phyloP scores from a whole-genome alignment of 2,797 vertebrate genomes.

The Liasis olivaceus region DNA sequence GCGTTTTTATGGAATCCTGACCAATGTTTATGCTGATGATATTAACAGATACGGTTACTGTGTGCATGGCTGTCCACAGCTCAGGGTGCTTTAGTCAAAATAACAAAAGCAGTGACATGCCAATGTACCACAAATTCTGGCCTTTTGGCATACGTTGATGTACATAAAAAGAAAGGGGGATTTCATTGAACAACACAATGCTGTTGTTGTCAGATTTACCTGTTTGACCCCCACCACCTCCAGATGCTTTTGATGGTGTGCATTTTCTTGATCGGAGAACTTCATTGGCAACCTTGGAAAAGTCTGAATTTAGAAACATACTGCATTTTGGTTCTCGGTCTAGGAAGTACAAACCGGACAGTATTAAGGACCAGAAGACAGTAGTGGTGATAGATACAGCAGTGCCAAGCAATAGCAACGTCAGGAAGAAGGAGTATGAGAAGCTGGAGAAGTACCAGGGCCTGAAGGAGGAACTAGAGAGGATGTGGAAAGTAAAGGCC shows the following conservation, averaged over 20 bases:
- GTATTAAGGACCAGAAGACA: no score
- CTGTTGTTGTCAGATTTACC: neutral
- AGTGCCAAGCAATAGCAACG: neutral
- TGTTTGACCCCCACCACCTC: neutral
- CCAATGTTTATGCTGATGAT: neutral
- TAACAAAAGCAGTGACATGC: neutral
- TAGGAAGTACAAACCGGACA: neutral
- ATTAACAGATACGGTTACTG: neutral
- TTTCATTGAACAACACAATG: neutral
- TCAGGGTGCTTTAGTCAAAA: neutral
- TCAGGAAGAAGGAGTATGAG: neutral
- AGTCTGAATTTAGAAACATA: neutral
- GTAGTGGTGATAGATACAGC: no score
- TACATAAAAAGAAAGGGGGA: neutral
- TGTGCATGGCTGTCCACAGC: neutral
- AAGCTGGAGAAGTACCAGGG: neutral
- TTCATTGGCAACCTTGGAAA: neutral
- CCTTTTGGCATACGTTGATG: neutral
- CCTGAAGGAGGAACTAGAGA: neutral
- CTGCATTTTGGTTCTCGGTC: neutral
- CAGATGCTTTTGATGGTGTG: neutral
- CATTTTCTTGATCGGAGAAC: neutral
- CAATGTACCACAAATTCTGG: neutral
- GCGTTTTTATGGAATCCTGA: neutral
- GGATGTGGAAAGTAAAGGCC: no score